These are phyloP conservation scores for Mormyrops boulengeri DNA, from an alignment of 2,797 vertebrate species.

Conservation along the genomic window DNA sequence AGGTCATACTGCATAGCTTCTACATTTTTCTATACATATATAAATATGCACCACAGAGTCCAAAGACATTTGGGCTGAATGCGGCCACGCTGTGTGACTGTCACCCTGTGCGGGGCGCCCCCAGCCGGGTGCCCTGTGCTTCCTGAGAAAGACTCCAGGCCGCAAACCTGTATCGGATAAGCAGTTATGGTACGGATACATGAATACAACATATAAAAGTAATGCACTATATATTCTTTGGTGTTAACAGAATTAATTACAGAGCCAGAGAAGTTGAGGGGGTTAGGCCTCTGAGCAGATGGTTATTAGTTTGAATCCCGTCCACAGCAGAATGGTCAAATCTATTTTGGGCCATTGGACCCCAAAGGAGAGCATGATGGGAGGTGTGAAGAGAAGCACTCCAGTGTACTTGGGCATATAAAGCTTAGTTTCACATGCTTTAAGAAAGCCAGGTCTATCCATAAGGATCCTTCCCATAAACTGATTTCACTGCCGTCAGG, in stretches of 20 bases:
- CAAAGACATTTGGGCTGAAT: neutral
- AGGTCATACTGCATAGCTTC: neutral
- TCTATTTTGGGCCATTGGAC: neutral
- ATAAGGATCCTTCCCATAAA: neutral
- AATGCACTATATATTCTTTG: neutral
- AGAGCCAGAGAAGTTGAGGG: too few relatives aligned
- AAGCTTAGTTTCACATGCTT: neutral
- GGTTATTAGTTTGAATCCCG: neutral
- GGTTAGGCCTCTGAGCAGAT: neutral
- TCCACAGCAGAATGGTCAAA: neutral
- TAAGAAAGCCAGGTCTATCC: neutral
- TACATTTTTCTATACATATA: neutral
- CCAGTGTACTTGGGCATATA: neutral
- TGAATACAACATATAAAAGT: neutral
- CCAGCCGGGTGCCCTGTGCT: neutral
- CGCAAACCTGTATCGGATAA: neutral
- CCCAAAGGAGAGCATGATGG: neutral
- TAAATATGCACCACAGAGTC: neutral
- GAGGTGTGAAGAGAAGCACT: neutral
- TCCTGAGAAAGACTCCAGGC: neutral
- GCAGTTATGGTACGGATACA: neutral
- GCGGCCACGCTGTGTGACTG: neutral
- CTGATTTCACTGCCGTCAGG: neutral
- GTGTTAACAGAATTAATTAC: neutral
- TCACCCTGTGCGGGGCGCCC: neutral